Base-by-base conservation (phyloP, 1,140 invertebrate genomes). In the Riptortus pedestris region DNA sequence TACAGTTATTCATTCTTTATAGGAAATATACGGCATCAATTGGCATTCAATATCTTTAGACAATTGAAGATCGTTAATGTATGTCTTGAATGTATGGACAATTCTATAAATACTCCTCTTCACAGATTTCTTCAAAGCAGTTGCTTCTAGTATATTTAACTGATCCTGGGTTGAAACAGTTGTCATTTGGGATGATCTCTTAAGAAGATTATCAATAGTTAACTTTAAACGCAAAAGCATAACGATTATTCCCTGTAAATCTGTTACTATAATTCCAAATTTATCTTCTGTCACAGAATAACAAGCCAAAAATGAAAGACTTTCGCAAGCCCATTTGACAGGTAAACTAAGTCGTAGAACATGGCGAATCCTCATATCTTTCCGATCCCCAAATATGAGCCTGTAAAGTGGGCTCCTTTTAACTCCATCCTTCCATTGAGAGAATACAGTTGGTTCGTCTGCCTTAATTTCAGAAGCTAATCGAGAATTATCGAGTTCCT, bases 261-360 rank as follows among this genome's bases (percentile, higher is more conserved):
- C 85, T 72, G 85, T 85, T 70, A 90, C 88, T 3, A 87, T 85
- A 52, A 91, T 81, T 47, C 89, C 89, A 76, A 83, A 90, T 62
- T 78, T 79, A 74, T 91, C 89, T 75, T 91, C 88, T 9, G 68
- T 79, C 2, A 89, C 72, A 0, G 88, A 90, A 33, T 80, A 75
- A 1, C 81, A 80, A 29, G 80, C 79, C 18, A 91, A 73, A 28
- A 80, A 78, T 0, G 87, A 81, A 48, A 91, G 76, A 1, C 84
- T 83, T 74, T 88, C 84, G 16, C 77, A 78, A 1, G 83, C 78
- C 83, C 85, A 88, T 38, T 33, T 59, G 1, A 59, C 28, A 3
- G 28, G 57, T 16, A 33, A 22, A 11, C 26, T n/a, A 4, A 55
- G 26, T 24, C 51, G 18, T 16, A 55, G 26, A 16, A 61, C 20